These are phyloP conservation scores for Nannospalax galili DNA, from an alignment of 2,113 vertebrate genomes.

Conservation along the genomic window DNA sequence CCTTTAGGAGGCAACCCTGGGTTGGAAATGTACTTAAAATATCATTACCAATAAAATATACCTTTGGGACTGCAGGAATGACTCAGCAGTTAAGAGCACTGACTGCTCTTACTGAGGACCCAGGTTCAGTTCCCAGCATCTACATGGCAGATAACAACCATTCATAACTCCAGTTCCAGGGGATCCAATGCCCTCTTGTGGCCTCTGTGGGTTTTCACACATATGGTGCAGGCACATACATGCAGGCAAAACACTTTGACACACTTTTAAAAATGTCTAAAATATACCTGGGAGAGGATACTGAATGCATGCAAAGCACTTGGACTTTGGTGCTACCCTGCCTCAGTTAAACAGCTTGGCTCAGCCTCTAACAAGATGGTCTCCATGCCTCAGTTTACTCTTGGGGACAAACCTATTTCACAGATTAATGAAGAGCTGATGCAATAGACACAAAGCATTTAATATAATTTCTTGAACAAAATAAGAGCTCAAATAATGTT, in stretches of 20 bases:
- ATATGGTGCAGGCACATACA: too few relatives aligned
- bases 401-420: neutral
- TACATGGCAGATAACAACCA: too few relatives aligned
- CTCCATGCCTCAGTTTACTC: constrained; percentile 1
- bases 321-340: neutral
- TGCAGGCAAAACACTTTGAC: too few relatives aligned
- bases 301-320: neutral
- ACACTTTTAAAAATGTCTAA: too few relatives aligned
- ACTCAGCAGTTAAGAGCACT: too few relatives aligned
- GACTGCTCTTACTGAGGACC: too few relatives aligned
- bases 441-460: neutral
- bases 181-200: too few relatives aligned
- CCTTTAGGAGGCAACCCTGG: neutral
- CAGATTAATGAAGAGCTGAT: neutral
- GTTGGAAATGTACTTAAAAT: neutral
- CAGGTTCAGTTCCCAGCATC: too few relatives aligned
- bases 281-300: neutral
- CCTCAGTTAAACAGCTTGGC: neutral
- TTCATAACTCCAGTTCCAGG: too few relatives aligned
- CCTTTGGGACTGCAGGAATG: too few relatives aligned
- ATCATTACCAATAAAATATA: neutral
- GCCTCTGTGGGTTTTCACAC: too few relatives aligned
- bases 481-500: neutral
- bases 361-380: neutral
- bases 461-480: neutral